These are phyloP conservation scores for Oryzias javanicus DNA, from an alignment of 2,113 vertebrate genomes.

Conservation along the genomic window DNA sequence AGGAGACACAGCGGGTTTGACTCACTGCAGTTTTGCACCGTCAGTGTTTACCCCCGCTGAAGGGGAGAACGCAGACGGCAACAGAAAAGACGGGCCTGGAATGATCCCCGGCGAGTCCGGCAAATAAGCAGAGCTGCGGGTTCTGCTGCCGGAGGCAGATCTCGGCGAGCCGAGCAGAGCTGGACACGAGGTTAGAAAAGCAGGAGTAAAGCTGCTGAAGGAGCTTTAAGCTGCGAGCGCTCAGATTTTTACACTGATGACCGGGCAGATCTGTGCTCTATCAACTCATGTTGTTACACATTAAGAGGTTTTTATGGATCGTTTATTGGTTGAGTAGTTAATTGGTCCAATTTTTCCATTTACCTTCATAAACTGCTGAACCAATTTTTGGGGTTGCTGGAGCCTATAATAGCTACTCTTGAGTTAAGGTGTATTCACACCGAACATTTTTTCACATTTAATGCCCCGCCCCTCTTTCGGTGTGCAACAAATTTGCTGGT, in stretches of 20 bases:
- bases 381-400: too few relatives aligned
- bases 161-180: not conserved
- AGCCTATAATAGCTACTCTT: too few relatives aligned
- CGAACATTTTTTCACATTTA: too few relatives aligned
- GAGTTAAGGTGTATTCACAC: too few relatives aligned
- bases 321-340: too few relatives aligned
- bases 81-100: conserved; percentile 36
- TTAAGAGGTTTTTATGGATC: not conserved
- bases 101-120: conserved; percentile 21
- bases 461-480: too few relatives aligned
- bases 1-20: conserved; percentile 36
- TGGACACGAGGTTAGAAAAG: conserved; percentile 51
- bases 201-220: conserved; percentile 39
- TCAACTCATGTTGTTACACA: too few relatives aligned
- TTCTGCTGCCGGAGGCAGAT: conserved; percentile 36
- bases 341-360: too few relatives aligned
- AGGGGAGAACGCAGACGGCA: conserved; percentile 25
- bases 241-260: conserved; percentile 21
- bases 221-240: not conserved
- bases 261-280: conserved; percentile 1
- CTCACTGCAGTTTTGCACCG: conserved; percentile 21
- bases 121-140: conserved; percentile 21
- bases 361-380: too few relatives aligned
- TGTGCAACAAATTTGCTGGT: too few relatives aligned
- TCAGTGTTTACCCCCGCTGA: conserved; percentile 30